Percentiles rank a stretch among this genome's conserved stretches.
Evolutionary conservation across 2,113 vertebrate genomes (phyloP).

Genomic region (Dinomys branickii): DNA sequence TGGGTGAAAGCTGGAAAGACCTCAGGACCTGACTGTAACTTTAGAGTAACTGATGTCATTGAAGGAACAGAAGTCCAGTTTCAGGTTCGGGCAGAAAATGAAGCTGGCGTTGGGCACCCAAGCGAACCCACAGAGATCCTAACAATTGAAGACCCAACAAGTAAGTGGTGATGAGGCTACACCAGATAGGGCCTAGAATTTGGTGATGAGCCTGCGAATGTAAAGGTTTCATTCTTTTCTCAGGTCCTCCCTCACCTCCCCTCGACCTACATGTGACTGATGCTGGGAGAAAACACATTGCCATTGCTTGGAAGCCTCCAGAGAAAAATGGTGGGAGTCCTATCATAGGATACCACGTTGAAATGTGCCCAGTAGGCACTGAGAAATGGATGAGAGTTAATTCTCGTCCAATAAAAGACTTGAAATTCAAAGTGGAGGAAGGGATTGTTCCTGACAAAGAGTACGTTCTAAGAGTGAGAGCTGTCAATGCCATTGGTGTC

Average conservation of each 20-base stretch:
- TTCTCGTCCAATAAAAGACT: constrained; percentile 95
- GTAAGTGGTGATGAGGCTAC: constrained; percentile 83
- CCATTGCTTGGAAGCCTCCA: constrained; percentile 95
- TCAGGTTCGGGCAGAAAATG: constrained; percentile 98
- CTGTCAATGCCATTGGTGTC: constrained; percentile 94
- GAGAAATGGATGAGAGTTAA: constrained; percentile 99
- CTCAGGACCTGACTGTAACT: constrained; percentile 92
- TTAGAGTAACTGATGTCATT: constrained; percentile 96
- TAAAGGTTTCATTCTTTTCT: constrained; percentile 52
- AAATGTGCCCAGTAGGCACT: constrained; percentile 95
- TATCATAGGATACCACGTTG: constrained; percentile 96
- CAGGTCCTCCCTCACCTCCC: constrained; percentile 95
- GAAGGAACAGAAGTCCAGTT: constrained; percentile 98
- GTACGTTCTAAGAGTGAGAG: constrained; percentile 95
- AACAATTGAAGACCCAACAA: constrained; percentile 94
- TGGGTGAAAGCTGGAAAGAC: constrained; percentile 99
- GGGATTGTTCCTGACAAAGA: constrained; percentile 97
- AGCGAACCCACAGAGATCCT: constrained; percentile 96
- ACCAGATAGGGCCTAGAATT: background rate
- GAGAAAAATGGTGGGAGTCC: constrained; percentile 95
- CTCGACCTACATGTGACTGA: constrained; percentile 93
- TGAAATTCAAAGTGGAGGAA: constrained; percentile 94
- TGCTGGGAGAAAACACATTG: constrained; percentile 95
- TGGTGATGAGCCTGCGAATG: background rate
- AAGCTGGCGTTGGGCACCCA: constrained; percentile 96